Conservation (phyloP, 2,797 vertebrate species). For the Sebastes diploproa region DNA sequence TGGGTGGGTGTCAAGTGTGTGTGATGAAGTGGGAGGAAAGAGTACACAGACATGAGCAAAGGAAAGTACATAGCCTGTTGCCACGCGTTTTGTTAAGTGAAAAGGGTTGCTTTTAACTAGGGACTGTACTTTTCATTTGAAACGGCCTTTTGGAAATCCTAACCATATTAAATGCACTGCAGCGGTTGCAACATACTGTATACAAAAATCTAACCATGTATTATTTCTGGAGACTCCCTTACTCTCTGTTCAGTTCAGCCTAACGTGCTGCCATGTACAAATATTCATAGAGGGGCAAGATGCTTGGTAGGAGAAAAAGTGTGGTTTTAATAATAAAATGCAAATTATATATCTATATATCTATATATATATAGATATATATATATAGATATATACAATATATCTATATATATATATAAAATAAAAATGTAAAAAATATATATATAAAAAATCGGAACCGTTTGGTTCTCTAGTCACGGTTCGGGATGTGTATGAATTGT, state of each 20-base stretch:
- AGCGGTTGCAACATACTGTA: not conserved
- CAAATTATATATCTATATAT: too few relatives aligned
- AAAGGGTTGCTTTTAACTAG: slow-evolving; percentile 7
- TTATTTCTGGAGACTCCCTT: not conserved
- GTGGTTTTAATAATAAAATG: not conserved
- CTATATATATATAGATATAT: accelerated
- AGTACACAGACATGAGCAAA: slow-evolving; percentile 21
- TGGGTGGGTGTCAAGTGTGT: slow-evolving; percentile 42
- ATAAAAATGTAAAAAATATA: too few relatives aligned
- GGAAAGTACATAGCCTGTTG: slow-evolving; percentile 16
- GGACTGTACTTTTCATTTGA: not conserved
- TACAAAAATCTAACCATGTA: not conserved
- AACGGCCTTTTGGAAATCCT: not conserved
- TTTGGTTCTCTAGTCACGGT: too few relatives aligned
- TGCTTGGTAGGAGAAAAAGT: not conserved
- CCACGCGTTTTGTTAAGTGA: not conserved
- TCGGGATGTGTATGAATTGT: too few relatives aligned
- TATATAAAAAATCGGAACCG: too few relatives aligned
- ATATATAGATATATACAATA: too few relatives aligned
- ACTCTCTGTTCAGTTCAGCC: not conserved
- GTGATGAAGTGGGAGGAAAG: slow-evolving; percentile 60
- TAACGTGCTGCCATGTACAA: not conserved
- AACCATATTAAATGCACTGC: not conserved
- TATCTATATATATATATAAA: too few relatives aligned
- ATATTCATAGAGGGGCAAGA: not conserved